These are phyloP conservation scores for Chitala chitala DNA, from an alignment of 2,113 vertebrate genomes.

Conservation along the genomic window DNA sequence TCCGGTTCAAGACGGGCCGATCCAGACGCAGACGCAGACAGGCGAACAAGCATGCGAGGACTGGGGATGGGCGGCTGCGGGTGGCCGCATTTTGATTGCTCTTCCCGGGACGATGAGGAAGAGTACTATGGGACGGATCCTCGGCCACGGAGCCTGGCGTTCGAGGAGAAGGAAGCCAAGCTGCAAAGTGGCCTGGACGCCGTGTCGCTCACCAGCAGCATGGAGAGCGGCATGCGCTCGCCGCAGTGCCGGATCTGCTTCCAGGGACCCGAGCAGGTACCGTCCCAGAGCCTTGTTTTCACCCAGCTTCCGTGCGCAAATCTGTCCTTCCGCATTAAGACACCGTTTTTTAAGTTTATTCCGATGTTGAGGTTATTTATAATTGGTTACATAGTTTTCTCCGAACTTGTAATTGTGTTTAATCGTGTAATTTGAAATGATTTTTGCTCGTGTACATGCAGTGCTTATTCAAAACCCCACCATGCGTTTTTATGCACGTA, in stretches of 20 bases:
- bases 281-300: conserved; percentile 3
- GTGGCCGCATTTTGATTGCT: conserved; percentile 77
- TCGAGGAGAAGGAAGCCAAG: conserved; percentile 73
- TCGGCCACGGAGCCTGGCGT: conserved; percentile 69
- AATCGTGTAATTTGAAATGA: too few species aligned
- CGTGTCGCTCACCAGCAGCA: conserved; percentile 79
- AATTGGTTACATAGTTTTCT: too few species aligned
- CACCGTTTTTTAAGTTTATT: too few species aligned
- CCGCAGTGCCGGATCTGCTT: conserved; percentile 91
- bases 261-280: conserved; percentile 87
- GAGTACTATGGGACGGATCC: conserved; percentile 79
- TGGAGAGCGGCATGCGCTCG: conserved; percentile 77
- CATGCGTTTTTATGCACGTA: background rate
- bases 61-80: conserved; percentile 79
- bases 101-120: conserved; percentile 70
- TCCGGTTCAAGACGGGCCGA: conserved; percentile 74
- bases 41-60: conserved; percentile 66
- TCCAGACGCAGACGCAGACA: conserved; percentile 61
- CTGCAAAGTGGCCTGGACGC: conserved; percentile 77
- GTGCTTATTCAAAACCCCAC: background rate
- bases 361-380: too few species aligned
- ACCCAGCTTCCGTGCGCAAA: background rate
- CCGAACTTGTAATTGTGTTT: too few species aligned
- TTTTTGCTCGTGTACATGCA: too few species aligned
- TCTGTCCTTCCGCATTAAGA: background rate